These are phyloP conservation scores for Gnathonemus echidnorhynchus DNA, from an alignment of 2,113 vertebrate genomes.

Conservation along the genomic window DNA sequence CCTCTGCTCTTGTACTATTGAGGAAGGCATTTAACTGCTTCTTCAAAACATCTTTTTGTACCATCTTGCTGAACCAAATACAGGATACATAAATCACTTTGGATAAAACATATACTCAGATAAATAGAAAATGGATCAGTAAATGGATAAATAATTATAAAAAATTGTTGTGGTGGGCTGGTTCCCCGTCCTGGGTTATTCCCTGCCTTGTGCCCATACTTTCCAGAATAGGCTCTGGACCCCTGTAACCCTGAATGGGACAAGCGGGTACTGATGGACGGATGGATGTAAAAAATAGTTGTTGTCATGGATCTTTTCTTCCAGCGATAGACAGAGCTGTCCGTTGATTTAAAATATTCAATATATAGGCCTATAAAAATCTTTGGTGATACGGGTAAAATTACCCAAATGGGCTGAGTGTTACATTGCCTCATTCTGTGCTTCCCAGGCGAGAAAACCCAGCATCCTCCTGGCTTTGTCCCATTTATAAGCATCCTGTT, in stretches of 20 bases:
- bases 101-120: neutral
- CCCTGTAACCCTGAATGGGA: neutral
- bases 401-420: neutral
- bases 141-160: neutral
- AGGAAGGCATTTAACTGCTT: neutral
- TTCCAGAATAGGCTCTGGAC: neutral
- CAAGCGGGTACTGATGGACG: neutral
- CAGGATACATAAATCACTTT: neutral
- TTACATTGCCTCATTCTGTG: neutral
- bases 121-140: neutral
- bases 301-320: neutral
- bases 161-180: neutral
- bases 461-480: neutral
- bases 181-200: neutral
- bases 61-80: neutral
- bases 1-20: neutral
- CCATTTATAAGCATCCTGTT: neutral
- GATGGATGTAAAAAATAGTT: neutral
- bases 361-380: neutral
- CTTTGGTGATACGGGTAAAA: neutral
- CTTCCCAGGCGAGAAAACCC: neutral
- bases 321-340: slow-evolving; percentile 21
- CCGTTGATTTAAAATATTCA: slow-evolving; percentile 23
- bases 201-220: neutral
- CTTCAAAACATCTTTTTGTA: neutral